phyloP scores from a whole-genome alignment of 2,797 vertebrate genomes.

The Coendou prehensilis region DNA sequence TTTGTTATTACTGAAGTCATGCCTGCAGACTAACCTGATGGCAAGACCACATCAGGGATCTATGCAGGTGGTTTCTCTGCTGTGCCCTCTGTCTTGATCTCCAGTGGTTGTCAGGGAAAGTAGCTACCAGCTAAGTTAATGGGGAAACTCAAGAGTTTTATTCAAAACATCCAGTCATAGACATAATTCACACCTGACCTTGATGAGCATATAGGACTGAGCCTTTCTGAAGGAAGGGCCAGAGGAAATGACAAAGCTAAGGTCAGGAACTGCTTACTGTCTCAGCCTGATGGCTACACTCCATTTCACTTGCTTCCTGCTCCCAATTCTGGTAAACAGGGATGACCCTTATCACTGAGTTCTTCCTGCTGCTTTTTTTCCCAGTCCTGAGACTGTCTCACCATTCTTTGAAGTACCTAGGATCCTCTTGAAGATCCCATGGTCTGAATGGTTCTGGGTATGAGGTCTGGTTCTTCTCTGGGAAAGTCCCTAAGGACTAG shows the following conservation, averaged over 20 bases:
- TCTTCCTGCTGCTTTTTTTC: neutral
- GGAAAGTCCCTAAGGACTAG: neutral
- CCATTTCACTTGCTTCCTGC: neutral
- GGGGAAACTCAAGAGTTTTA: neutral
- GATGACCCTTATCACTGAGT: neutral
- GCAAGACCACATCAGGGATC: neutral
- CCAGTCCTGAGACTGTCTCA: neutral
- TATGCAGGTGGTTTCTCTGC: neutral
- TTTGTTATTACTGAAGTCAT: neutral
- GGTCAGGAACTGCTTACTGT: neutral
- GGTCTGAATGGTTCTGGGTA: neutral
- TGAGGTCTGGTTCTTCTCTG: neutral
- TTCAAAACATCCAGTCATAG: neutral
- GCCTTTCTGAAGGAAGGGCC: neutral
- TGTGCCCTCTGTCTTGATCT: neutral
- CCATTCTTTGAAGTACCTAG: neutral
- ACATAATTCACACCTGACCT: neutral
- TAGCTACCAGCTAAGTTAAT: neutral
- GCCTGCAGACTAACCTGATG: neutral
- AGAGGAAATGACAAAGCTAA: neutral
- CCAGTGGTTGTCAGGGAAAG: neutral
- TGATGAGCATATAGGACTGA: neutral
- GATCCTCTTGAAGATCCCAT: neutral
- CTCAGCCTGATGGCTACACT: neutral
- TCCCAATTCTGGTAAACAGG: neutral